phyloP scores from a whole-genome alignment of 2,888 invertebrate species.

The Mantis religiosa region DNA sequence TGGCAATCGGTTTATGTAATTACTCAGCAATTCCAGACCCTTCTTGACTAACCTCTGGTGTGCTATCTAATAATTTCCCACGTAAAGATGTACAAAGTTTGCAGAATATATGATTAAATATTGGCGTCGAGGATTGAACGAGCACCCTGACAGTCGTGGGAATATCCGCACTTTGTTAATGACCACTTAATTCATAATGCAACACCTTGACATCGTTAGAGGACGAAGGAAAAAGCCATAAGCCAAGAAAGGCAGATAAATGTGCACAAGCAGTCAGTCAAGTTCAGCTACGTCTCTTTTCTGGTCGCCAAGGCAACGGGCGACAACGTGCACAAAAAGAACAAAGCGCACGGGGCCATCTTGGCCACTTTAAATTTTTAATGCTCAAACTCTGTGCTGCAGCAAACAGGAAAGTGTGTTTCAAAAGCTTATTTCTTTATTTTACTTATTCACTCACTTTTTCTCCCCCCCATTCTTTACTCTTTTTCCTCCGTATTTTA shows the following conservation, averaged over 20 bases:
- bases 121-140: too few relatives aligned
- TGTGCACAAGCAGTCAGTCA: background rate
- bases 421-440: background rate
- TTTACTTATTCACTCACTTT: background rate
- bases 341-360: background rate
- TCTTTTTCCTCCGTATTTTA: background rate
- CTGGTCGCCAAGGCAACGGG: background rate
- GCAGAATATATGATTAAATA: too few relatives aligned
- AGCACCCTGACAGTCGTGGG: background rate
- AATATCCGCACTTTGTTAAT: background rate
- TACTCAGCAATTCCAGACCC: too few relatives aligned
- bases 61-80: too few relatives aligned
- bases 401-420: background rate
- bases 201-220: background rate
- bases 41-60: too few relatives aligned
- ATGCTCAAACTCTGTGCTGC: background rate
- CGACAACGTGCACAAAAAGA: background rate
- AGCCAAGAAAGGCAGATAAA: background rate
- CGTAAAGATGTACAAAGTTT: too few relatives aligned
- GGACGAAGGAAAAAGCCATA: background rate
- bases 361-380: background rate
- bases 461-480: background rate
- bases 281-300: background rate
- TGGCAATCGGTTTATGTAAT: too few relatives aligned
- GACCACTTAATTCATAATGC: background rate